These are phyloP conservation scores for Trichopria drosophilae DNA, from an alignment of 2,888 invertebrate genomes.

Conservation along the genomic window DNA sequence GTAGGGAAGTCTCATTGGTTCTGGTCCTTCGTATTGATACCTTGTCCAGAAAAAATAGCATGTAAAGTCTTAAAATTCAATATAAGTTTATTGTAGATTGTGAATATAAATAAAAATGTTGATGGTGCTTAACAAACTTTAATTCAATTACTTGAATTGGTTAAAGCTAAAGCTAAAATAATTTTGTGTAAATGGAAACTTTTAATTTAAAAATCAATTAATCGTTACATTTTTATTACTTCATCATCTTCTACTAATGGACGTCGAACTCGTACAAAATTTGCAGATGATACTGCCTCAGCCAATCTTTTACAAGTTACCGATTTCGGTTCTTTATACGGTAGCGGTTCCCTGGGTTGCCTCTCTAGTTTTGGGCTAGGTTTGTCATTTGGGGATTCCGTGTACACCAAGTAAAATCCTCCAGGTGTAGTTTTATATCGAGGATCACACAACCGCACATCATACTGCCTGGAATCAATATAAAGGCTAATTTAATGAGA, in stretches of 20 bases:
- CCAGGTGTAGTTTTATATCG: constrained; percentile 34
- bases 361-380: constrained; percentile 16
- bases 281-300: constrained; percentile 8
- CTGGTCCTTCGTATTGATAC: constrained; percentile 27
- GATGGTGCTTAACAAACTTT: too few relatives aligned
- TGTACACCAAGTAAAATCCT: constrained; percentile 35
- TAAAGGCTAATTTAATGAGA: background rate
- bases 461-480: constrained; percentile 9
- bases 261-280: too few relatives aligned
- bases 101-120: too few relatives aligned
- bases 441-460: constrained; percentile 37
- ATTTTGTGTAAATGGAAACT: too few relatives aligned
- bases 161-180: too few relatives aligned
- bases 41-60: too few relatives aligned
- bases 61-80: too few relatives aligned
- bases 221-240: too few relatives aligned
- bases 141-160: too few relatives aligned
- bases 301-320: constrained; percentile 32
- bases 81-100: too few relatives aligned
- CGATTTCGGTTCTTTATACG: constrained; percentile 32
- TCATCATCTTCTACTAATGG: too few relatives aligned
- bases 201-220: too few relatives aligned
- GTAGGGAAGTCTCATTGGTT: constrained; percentile 30
- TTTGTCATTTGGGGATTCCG: constrained; percentile 9
- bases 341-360: constrained; percentile 32